Conservation (phyloP, 1,140 invertebrate genomes). For the Diabrotica undecimpunctata region DNA sequence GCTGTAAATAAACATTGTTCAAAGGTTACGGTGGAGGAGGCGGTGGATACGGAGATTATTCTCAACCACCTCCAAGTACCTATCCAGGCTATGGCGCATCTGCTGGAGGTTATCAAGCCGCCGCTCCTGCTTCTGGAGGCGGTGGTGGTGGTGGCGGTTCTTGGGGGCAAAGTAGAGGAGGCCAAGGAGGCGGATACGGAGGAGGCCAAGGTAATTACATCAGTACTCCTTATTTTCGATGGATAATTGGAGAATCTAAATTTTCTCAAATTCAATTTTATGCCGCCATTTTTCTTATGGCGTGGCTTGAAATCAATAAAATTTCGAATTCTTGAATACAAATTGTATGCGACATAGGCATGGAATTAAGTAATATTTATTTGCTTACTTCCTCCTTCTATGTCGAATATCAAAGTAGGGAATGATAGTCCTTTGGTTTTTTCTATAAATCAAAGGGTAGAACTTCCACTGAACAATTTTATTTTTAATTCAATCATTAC, state of each 20-base stretch:
- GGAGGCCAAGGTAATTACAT: constrained; percentile 10
- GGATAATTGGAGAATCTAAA: too few relatives aligned
- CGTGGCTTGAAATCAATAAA: not conserved
- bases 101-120: constrained; percentile 15
- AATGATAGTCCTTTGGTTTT: constrained; percentile 29
- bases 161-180: constrained; percentile 19
- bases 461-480: constrained; percentile 24
- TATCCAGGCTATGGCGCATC: constrained; percentile 23
- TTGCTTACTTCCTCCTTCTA: constrained; percentile 23
- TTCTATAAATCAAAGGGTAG: constrained; percentile 25
- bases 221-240: not conserved
- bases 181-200: constrained; percentile 12
- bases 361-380: constrained; percentile 12
- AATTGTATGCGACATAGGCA: constrained; percentile 24
- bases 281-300: not conserved
- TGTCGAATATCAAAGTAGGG: constrained; percentile 23
- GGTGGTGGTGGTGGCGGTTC: constrained; percentile 10
- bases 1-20: too few relatives aligned
- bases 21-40: constrained; percentile 18
- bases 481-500: not conserved
- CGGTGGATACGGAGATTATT: constrained; percentile 21
- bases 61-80: constrained; percentile 25
- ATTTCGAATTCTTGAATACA: not conserved
- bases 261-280: too few relatives aligned
- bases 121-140: constrained; percentile 2